Percentiles rank a stretch among this genome's conserved stretches.
Evolutionary conservation across 2,113 vertebrate species (phyloP).

Genomic region (Perca flavescens): DNA sequence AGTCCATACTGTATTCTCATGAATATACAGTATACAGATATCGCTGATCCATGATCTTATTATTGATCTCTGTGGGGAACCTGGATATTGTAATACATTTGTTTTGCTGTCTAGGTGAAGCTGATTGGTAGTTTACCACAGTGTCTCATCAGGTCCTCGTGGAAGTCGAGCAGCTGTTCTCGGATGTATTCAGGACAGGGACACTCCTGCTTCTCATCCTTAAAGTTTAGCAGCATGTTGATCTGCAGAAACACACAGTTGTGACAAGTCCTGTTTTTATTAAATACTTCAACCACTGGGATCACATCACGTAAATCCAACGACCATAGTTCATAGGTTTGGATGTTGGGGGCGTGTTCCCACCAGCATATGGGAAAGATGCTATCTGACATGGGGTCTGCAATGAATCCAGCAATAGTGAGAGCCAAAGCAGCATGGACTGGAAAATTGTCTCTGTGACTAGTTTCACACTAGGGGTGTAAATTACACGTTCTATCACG

Average conservation of each 20-base stretch:
- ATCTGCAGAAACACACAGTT: conserved; percentile 83
- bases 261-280: background rate
- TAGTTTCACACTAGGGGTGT: too few relatives aligned
- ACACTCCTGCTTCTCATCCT: conserved; percentile 94
- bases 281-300: background rate
- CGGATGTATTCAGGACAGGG: conserved; percentile 93
- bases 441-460: background rate
- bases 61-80: background rate
- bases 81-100: background rate
- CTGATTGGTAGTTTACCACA: conserved; percentile 85
- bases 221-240: conserved; percentile 97
- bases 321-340: background rate
- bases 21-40: background rate
- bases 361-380: background rate
- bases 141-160: conserved; percentile 95
- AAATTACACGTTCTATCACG: too few relatives aligned
- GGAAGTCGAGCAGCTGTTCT: conserved; percentile 94
- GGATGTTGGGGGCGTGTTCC: background rate
- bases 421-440: background rate
- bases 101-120: background rate
- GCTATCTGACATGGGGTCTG: background rate
- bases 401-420: background rate
- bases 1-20: background rate
- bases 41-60: background rate
- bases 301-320: background rate